Percentiles rank a stretch among this genome's conserved stretches.
Evolutionary conservation across 1,140 invertebrate genomes (phyloP).

Genomic region (Choristoneura fumiferana): DNA sequence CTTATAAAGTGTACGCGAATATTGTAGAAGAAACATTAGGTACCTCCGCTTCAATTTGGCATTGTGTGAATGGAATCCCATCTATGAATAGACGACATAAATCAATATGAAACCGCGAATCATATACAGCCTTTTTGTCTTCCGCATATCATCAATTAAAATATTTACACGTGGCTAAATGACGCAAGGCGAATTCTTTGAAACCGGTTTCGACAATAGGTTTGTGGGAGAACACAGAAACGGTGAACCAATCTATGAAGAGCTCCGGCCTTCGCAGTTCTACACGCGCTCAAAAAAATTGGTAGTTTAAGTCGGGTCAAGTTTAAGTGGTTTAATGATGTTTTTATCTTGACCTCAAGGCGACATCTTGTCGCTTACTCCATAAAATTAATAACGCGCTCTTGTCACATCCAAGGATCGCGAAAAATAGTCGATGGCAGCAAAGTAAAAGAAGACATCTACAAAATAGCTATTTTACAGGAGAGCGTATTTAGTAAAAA

Average conservation of each 20-base stretch:
- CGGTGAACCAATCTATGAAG: conserved; percentile 56
- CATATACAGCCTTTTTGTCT: conserved; percentile 61
- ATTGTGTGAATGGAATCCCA: conserved; percentile 22
- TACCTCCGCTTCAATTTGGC: not conserved
- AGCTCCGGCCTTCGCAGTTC: conserved; percentile 29
- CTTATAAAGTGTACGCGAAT: no score
- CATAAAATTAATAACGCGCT: conserved; percentile 65
- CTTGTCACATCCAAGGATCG: conserved; percentile 63
- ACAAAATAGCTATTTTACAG: no score
- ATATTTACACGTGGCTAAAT: conserved; percentile 68
- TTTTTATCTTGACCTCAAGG: conserved; percentile 55
- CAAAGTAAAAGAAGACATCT: no score
- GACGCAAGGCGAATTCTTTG: conserved; percentile 63
- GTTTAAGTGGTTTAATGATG: conserved; percentile 38
- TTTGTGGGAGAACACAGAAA: conserved; percentile 54
- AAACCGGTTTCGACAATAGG: conserved; percentile 62
- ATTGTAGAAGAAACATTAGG: no score
- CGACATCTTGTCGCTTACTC: conserved; percentile 62
- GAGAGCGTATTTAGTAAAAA: no score
- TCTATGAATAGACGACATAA: conserved; percentile 32
- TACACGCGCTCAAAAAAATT: not conserved
- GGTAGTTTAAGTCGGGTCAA: conserved; percentile 27
- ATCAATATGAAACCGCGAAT: conserved; percentile 45
- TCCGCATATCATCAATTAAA: conserved; percentile 76
- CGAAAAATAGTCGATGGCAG: no score